Evolutionary conservation across 2,888 invertebrate species (phyloP), one percentile per base, ranked within the genome.

Genomic region (Plemyria rubiginata): DNA sequence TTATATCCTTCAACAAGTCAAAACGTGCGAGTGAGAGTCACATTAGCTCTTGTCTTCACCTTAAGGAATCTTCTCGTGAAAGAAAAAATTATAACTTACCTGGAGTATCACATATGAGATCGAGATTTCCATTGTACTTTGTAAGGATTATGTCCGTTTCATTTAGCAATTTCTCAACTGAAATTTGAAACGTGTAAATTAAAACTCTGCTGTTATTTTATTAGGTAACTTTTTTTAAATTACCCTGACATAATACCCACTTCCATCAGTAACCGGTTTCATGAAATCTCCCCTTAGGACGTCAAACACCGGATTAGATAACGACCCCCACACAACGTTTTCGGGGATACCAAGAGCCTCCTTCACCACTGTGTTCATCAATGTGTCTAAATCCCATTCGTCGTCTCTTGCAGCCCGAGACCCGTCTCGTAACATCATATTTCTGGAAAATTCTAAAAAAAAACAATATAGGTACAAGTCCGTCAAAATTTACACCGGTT

Each of bases 41-140:
- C n/a, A n/a, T n/a, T n/a, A n/a, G n/a, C n/a, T n/a, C n/a, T n/a
- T n/a, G n/a, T n/a, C n/a, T n/a, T n/a, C n/a, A n/a, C n/a, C n/a
- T n/a, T n/a, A n/a, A n/a, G n/a, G n/a, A n/a, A n/a, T n/a, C n/a
- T 32, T 32, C 32, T 8, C 6, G 11, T 11, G 2, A 38, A 41
- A 38, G 52, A 46, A 29, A 16, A 2, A 38, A 54, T 29, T 15
- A 50, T 13, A 32, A 78, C 74, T 89, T 93, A 94, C 97, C 97
- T 70, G 96, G 94, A 13, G 97, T 97, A 74, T 96, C 95, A 66
- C 97, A 97, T 76, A 98, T 97, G 15, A 98, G 93, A 85, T 98
- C 98, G 66, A 98, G 90, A 76, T 97, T 97, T 36, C 97, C 97
- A 70, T 95, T 96, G 78, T 96, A 95, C 15, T 97, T 95, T 38